Percentiles rank a stretch among this genome's conserved stretches.
Conservation (phyloP, 2,888 invertebrate species). For the Callosobruchus maculatus region DNA sequence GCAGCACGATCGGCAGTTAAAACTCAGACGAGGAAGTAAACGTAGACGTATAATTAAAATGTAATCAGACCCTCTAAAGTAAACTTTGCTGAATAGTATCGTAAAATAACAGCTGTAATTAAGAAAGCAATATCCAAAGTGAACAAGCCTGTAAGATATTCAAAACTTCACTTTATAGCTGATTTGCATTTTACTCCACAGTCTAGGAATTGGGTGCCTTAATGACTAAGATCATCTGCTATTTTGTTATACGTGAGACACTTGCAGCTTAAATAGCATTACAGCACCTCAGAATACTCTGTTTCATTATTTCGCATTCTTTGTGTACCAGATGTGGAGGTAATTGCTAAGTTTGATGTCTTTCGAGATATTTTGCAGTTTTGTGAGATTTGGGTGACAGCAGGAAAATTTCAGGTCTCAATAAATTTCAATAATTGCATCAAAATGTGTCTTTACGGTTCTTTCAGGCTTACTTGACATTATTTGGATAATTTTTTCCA, state of each 20-base stretch:
- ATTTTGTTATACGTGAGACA: not conserved
- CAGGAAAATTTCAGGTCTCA: too few species aligned
- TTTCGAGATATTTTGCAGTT: too few species aligned
- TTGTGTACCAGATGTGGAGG: too few species aligned
- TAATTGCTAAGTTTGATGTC: too few species aligned
- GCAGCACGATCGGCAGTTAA: not conserved
- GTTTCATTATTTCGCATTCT: too few species aligned
- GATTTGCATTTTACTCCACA: not conserved
- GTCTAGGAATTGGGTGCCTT: not conserved
- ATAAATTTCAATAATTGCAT: too few species aligned
- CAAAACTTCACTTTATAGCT: not conserved
- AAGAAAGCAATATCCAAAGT: not conserved
- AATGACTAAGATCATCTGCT: not conserved
- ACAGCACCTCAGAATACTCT: too few species aligned
- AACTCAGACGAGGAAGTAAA: not conserved
- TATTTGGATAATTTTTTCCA: too few species aligned
- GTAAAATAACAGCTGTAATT: not conserved
- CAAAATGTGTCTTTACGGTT: too few species aligned
- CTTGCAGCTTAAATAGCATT: not conserved
- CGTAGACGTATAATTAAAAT: not conserved
- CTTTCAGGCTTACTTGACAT: too few species aligned
- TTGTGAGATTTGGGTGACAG: too few species aligned
- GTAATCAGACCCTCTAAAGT: not conserved
- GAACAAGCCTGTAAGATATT: not conserved
- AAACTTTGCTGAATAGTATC: not conserved